These are phyloP conservation scores for Glareola pratincola DNA, from an alignment of 2,113 vertebrate genomes.

Conservation along the genomic window DNA sequence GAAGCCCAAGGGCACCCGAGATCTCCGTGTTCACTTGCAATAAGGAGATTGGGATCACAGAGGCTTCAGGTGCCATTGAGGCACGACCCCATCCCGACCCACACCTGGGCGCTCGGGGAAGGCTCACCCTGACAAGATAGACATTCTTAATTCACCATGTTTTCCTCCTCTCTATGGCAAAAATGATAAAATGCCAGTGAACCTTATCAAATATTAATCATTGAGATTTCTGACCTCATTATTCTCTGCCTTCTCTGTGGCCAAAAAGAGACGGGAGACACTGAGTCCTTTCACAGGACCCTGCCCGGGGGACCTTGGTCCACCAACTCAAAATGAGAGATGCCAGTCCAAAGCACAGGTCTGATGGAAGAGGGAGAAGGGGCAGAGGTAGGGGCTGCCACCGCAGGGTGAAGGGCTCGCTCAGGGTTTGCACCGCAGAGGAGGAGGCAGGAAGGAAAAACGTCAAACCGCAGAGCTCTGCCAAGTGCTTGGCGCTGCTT, in stretches of 20 bases:
- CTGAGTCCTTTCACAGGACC: neutral
- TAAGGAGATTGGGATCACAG: fast-evolving
- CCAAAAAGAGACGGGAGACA: fast-evolving
- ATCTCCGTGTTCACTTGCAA: neutral
- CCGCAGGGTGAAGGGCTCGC: fast-evolving
- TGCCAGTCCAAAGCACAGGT: neutral
- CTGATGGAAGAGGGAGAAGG: fast-evolving
- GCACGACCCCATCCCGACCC: fast-evolving
- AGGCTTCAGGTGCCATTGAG: neutral
- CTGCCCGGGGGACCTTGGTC: neutral
- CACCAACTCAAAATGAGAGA: neutral
- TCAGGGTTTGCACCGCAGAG: neutral
- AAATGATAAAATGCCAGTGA: neutral
- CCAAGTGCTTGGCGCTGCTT: neutral
- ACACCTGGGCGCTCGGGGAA: fast-evolving
- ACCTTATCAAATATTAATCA: neutral
- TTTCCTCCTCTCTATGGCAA: neutral
- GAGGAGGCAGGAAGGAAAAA: slow-evolving; percentile 50
- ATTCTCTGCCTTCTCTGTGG: neutral
- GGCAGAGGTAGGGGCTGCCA: neutral
- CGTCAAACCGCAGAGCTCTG: neutral
- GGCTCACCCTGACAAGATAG: neutral
- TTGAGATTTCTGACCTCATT: neutral
- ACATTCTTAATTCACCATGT: neutral
- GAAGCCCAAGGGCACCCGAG: neutral